Percentiles rank a stretch among this genome's conserved stretches.
Conservation (phyloP, 2,888 invertebrate species). For the Seira sanloemensis region DNA sequence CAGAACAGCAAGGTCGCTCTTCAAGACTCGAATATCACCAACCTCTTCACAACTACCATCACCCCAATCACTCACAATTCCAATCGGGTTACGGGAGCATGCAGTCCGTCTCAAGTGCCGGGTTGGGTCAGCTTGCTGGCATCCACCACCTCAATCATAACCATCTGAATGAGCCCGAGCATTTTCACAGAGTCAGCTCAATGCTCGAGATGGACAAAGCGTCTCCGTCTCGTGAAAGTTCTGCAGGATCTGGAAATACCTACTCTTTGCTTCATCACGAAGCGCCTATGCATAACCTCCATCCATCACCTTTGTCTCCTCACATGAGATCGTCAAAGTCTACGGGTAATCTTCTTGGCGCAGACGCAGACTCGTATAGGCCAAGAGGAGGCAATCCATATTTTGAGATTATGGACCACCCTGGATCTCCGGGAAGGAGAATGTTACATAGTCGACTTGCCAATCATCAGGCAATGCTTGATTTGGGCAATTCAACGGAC, state of each 20-base stretch:
- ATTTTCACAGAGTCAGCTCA: conserved; percentile 51
- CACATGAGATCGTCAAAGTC: conserved; percentile 47
- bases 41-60: conserved; percentile 25
- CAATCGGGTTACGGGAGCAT: conserved; percentile 49
- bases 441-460: conserved; percentile 52
- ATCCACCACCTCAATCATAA: background rate
- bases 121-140: background rate
- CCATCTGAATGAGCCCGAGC: conserved; percentile 31
- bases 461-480: conserved; percentile 35
- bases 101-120: conserved; percentile 1
- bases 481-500: conserved; percentile 55
- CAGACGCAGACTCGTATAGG: conserved; percentile 41
- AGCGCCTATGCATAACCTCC: background rate
- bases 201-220: conserved; percentile 58
- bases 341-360: conserved; percentile 57
- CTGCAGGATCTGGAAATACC: conserved; percentile 55
- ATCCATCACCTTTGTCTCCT: conserved; percentile 17
- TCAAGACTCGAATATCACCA: conserved; percentile 52
- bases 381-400: conserved; percentile 43
- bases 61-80: background rate
- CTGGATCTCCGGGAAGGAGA: conserved; percentile 45
- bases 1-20: conserved; percentile 31
- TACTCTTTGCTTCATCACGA: conserved; percentile 55
- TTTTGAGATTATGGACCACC: conserved; percentile 57
- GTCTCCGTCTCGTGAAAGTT: conserved; percentile 51